phyloP scores from a whole-genome alignment of 2,797 vertebrate species.

The Dallia pectoralis region DNA sequence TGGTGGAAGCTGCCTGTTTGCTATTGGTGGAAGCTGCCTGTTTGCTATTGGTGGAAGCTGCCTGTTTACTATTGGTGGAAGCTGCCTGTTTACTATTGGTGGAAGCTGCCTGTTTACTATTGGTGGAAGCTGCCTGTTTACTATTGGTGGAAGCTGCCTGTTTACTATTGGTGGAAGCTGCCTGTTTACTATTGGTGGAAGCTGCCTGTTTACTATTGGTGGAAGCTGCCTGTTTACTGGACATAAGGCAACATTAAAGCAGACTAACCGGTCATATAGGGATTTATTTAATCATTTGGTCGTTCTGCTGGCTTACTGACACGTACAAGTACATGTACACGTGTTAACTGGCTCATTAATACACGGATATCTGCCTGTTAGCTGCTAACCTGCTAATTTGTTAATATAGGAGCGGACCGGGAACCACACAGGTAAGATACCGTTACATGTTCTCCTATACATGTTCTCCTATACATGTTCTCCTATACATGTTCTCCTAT shows the following conservation, averaged over 20 bases:
- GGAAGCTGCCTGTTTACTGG: not conserved
- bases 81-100: too few relatives aligned
- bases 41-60: too few relatives aligned
- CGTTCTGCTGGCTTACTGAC: conserved; percentile 19
- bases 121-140: too few relatives aligned
- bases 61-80: too few relatives aligned
- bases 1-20: too few relatives aligned
- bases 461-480: not conserved
- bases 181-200: too few relatives aligned
- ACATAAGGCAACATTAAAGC: conserved; percentile 28
- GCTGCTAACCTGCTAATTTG: conserved; percentile 52
- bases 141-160: too few relatives aligned
- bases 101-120: too few relatives aligned
- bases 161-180: too few relatives aligned
- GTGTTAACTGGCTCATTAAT: conserved; percentile 42
- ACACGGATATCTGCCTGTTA: conserved; percentile 53
- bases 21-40: too few relatives aligned
- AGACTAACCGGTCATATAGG: conserved; percentile 11
- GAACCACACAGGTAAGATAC: conserved; percentile 61
- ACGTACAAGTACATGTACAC: conserved; percentile 15
- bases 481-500: not conserved
- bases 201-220: too few relatives aligned
- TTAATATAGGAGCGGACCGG: conserved; percentile 58
- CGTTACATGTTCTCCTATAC: not conserved
- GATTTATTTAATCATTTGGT: conserved; percentile 18